phyloP scores from a whole-genome alignment of 2,113 vertebrate species.

The Hiodon alosoides region DNA sequence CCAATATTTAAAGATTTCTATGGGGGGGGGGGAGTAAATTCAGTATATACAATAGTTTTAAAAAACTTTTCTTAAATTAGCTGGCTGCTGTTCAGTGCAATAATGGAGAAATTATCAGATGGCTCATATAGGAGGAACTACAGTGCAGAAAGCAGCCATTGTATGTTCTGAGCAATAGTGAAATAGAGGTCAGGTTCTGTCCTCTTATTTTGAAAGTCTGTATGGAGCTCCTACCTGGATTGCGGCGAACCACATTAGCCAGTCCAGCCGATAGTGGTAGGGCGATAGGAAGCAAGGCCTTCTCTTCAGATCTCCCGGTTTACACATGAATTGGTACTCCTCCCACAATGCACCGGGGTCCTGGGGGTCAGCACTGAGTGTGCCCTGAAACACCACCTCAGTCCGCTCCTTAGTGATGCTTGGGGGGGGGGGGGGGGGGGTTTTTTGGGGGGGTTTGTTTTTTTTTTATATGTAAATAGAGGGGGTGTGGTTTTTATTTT shows the following conservation, averaged over 20 bases:
- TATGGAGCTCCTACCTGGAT: slow-evolving; percentile 72
- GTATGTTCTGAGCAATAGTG: no score
- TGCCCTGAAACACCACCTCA: slow-evolving; percentile 87
- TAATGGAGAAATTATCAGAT: no score
- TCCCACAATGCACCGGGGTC: slow-evolving; percentile 75
- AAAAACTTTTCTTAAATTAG: no score
- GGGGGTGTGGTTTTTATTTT: neutral
- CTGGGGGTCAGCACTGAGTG: slow-evolving; percentile 68
- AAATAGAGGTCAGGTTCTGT: no score
- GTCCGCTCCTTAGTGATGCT: slow-evolving; percentile 93
- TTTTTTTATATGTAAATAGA: neutral
- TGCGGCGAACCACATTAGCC: slow-evolving; percentile 97
- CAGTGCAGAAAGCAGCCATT: no score
- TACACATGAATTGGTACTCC: slow-evolving; percentile 91
- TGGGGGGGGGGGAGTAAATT: no score
- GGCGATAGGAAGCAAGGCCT: slow-evolving; percentile 81
- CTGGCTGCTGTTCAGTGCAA: no score
- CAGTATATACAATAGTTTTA: no score
- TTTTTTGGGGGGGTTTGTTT: no score
- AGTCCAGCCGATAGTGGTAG: slow-evolving; percentile 92
- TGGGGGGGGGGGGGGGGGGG: neutral
- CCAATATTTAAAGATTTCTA: no score
- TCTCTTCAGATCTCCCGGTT: slow-evolving; percentile 71
- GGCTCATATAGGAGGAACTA: no score
- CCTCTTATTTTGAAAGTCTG: neutral